These are phyloP conservation scores for Centropristis striata DNA, from an alignment of 2,113 vertebrate genomes.

Conservation along the genomic window DNA sequence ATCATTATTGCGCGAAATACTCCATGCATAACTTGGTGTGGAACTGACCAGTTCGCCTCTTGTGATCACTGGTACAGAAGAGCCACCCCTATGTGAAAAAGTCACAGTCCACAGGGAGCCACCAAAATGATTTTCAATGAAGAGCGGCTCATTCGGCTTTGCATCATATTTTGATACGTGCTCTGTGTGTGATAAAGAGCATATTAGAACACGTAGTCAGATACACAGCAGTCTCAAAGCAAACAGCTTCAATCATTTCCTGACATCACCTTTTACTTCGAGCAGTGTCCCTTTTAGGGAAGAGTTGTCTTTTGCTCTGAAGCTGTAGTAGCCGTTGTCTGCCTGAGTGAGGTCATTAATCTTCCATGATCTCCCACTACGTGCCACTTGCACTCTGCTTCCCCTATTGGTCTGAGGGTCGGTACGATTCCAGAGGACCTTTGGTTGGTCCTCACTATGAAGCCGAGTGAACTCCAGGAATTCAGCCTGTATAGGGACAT, in stretches of 20 bases:
- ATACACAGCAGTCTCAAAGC: background rate
- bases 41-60: no score
- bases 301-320: constrained; percentile 23
- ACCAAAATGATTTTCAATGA: accelerated
- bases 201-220: background rate
- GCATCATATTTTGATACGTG: accelerated
- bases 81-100: no score
- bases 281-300: constrained; percentile 17
- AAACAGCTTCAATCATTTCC: background rate
- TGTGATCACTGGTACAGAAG: no score
- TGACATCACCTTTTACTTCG: constrained; percentile 44
- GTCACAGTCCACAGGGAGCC: background rate
- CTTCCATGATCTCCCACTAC: accelerated
- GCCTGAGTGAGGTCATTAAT: constrained; percentile 5
- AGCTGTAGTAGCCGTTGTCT: constrained; percentile 66
- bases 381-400: background rate
- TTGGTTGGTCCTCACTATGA: accelerated
- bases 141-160: accelerated
- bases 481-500: no score
- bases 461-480: no score
- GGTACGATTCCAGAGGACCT: constrained; percentile 59
- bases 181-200: constrained; percentile 47
- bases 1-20: no score
- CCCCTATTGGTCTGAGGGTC: background rate
- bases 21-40: no score